These are phyloP conservation scores for Microcebus ravelobensis DNA, from an alignment of 2,113 vertebrate species.

Conservation along the genomic window DNA sequence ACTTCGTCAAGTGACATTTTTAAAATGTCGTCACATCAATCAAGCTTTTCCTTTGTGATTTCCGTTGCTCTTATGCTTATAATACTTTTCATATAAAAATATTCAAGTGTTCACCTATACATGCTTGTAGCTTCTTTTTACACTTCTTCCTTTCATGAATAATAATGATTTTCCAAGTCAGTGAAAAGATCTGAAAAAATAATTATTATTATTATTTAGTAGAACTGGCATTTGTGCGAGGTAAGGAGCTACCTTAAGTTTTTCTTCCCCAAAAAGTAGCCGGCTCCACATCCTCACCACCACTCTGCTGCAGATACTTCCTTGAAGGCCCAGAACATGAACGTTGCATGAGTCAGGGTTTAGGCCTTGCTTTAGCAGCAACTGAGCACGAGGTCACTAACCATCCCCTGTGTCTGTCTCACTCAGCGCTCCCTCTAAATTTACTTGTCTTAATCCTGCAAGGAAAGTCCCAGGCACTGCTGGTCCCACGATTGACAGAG, in stretches of 20 bases:
- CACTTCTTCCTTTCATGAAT: background rate
- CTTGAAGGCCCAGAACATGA: background rate
- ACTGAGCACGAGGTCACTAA: background rate
- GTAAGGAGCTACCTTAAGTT: background rate
- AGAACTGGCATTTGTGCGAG: background rate
- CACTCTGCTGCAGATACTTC: background rate
- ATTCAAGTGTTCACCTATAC: background rate
- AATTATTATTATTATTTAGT: background rate
- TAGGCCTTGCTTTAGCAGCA: background rate
- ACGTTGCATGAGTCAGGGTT: background rate
- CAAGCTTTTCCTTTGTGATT: background rate
- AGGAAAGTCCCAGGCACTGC: background rate
- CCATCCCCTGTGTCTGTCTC: background rate
- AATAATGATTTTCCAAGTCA: background rate
- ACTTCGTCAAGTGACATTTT: background rate
- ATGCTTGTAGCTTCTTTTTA: background rate
- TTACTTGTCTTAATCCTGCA: background rate
- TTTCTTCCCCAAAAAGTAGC: background rate
- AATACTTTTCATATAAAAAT: background rate
- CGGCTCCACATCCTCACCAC: background rate
- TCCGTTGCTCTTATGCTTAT: background rate
- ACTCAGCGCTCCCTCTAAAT: background rate
- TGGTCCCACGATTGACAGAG: background rate
- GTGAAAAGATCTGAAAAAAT: too few species aligned
- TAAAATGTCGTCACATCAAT: background rate